Evolutionary conservation across 2,113 vertebrate genomes (phyloP), one percentile per base, ranked within the genome.

Genomic region (Ceyx melanurus): DNA sequence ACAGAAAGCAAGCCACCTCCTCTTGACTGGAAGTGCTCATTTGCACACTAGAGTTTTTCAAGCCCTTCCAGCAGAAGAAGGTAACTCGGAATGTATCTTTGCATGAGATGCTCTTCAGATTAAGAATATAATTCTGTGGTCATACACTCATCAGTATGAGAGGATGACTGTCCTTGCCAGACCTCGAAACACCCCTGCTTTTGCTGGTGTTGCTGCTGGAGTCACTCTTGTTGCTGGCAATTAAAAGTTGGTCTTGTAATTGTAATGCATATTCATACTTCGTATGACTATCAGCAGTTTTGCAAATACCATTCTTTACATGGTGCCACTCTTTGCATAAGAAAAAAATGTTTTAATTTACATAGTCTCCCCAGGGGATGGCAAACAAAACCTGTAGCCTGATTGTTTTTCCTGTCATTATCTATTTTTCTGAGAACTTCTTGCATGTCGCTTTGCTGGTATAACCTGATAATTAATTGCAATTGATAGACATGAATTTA

Each of bases 341-440:
- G 82, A 89, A 93, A 93, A 94, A 94, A 92, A 68, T 33, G 37
- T 42, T 87, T 82, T 77, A 35, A 87, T 91, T 92, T 89, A 70
- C 64, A 56, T 29, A 79, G 87, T 89, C 91, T 92, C 71, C 0
- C 0, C 0, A 50, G 46, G 89, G 66, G 54, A 87, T 75, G 60
- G 83, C 89, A 89, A 95, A 90, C 81, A 93, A 94, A 96, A 86
- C 81, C 79, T 72, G 62, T 37, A 84, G 62, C 54, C 81, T 93
- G 89, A 89, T 95, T 90, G 84, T 89, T 95, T 96, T 84, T 86
- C 83, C 71, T 84, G 78, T 87, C 80, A 35, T 94, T 94, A 45
- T 46, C 89, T 82, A 3, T 80, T 92, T 95, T 87, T 88, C 75
- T 89, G 81, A 88, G 77, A 86, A 90, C 64, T 91, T 73, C 54